These are phyloP conservation scores for Odocoileus virginianus DNA, from an alignment of 2,113 vertebrate species.

Conservation along the genomic window DNA sequence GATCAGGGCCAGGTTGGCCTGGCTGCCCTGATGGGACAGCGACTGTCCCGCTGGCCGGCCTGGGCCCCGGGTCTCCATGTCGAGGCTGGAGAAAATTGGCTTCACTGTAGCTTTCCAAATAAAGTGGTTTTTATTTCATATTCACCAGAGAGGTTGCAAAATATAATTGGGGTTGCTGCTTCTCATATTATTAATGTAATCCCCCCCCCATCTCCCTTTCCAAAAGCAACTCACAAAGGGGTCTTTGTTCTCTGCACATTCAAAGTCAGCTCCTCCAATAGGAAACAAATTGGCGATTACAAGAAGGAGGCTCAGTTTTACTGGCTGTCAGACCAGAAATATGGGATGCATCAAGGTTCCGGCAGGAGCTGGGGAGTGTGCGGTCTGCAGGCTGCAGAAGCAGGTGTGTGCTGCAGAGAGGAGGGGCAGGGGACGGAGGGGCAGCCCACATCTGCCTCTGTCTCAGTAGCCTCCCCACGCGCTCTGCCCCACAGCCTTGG, in stretches of 20 bases:
- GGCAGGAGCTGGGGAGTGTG: neutral
- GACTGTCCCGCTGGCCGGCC: neutral
- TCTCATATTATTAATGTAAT: conserved; percentile 47
- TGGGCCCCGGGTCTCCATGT: neutral
- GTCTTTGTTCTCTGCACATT: conserved; percentile 65
- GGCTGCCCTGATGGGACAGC: neutral
- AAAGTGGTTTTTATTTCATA: conserved; percentile 65
- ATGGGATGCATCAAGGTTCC: neutral
- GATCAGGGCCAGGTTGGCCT: neutral
- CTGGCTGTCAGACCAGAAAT: conserved; percentile 47
- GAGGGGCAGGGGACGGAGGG: neutral
- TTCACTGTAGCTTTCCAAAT: conserved; percentile 33
- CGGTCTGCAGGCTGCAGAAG: neutral
- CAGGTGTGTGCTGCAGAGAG: neutral
- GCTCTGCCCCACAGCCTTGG: rapidly evolving
- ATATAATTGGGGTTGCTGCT: conserved; percentile 18
- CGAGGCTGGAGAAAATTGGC: conserved; percentile 33
- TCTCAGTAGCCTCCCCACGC: rapidly evolving
- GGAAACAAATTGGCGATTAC: conserved; percentile 1
- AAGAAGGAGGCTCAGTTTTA: conserved; percentile 39
- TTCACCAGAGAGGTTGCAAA: conserved; percentile 46
- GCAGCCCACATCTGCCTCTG: neutral
- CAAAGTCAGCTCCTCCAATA: conserved; percentile 55
- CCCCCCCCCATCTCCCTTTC: neutral
- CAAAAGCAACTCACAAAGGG: conserved; percentile 49